A percentile compares a stretch with the other conserved stretches of the same genome.
phyloP scores from a whole-genome alignment of 2,113 vertebrate species.

The Tragulus kanchil region DNA sequence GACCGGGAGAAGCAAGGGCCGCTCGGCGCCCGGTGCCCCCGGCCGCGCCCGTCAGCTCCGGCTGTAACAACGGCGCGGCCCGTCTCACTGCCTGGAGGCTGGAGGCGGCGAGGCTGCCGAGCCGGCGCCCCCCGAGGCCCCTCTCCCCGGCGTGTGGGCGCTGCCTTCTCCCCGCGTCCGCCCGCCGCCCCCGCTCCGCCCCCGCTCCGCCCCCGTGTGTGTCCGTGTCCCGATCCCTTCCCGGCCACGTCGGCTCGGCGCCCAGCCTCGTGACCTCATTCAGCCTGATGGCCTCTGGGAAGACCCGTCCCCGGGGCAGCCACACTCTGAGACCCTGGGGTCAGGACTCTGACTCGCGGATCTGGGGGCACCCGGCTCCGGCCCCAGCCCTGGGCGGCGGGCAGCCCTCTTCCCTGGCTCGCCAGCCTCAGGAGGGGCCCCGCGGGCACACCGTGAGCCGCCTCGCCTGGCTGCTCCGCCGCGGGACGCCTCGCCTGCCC shows the following conservation, averaged over 20 bases:
- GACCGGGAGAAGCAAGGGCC: not conserved
- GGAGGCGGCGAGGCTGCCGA: fast-evolving
- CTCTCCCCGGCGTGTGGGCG: too few species aligned
- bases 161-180: too few species aligned
- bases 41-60: not conserved
- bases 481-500: fast-evolving
- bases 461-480: fast-evolving
- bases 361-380: not conserved
- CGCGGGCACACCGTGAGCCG: fast-evolving
- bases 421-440: fast-evolving
- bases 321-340: not conserved
- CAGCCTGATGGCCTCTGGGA: not conserved
- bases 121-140: not conserved
- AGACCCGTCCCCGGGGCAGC: fast-evolving
- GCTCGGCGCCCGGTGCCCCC: not conserved
- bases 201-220: too few species aligned
- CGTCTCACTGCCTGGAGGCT: not conserved
- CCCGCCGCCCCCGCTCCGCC: too few species aligned
- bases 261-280: not conserved
- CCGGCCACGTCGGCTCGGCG: fast-evolving
- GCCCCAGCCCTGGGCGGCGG: fast-evolving
- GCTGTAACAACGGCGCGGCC: fast-evolving
- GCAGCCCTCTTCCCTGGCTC: fast-evolving
- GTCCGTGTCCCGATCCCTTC: not conserved
- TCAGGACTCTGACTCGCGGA: fast-evolving